These are phyloP conservation scores for Leptarthrus brevirostris DNA, from an alignment of 2,888 invertebrate genomes.

Conservation along the genomic window DNA sequence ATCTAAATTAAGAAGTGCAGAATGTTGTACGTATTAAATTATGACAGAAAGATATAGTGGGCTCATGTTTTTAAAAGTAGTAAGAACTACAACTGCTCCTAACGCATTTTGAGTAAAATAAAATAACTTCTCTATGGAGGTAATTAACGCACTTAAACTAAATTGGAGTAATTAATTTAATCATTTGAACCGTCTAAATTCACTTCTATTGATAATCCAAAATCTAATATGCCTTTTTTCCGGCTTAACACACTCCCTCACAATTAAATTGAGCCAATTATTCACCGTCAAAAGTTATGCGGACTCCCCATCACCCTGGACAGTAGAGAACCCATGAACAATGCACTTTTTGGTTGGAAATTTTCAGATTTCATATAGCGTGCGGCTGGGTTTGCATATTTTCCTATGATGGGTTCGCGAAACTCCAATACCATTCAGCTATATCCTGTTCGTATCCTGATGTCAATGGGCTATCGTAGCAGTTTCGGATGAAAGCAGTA, in stretches of 20 bases:
- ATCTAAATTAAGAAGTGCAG: too few species aligned
- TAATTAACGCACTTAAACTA: constrained; percentile 5
- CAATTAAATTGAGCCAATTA: constrained; percentile 46
- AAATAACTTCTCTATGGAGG: neutral
- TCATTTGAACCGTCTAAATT: constrained; percentile 10
- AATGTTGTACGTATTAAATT: too few species aligned
- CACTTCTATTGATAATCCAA: constrained; percentile 36
- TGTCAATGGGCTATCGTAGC: neutral
- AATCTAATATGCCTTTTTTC: constrained; percentile 38
- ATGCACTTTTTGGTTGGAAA: constrained; percentile 33
- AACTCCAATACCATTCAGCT: neutral
- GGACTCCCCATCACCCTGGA: constrained; percentile 8
- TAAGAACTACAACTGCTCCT: too few species aligned
- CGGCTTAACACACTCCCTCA: constrained; percentile 28
- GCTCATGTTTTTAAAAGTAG: too few species aligned
- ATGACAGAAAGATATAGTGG: too few species aligned
- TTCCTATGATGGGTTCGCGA: constrained; percentile 14
- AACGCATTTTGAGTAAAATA: too few species aligned
- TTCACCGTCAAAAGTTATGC: constrained; percentile 44
- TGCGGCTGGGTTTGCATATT: constrained; percentile 11
- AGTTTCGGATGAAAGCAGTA: neutral
- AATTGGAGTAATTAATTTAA: constrained; percentile 33
- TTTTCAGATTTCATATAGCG: constrained; percentile 28
- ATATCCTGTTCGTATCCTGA: neutral
- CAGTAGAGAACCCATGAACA: constrained; percentile 17